Evolutionary conservation across 2,113 vertebrate species (phyloP), one percentile per base, ranked within the genome.

Genomic region (Andinoacara biseriatus): DNA sequence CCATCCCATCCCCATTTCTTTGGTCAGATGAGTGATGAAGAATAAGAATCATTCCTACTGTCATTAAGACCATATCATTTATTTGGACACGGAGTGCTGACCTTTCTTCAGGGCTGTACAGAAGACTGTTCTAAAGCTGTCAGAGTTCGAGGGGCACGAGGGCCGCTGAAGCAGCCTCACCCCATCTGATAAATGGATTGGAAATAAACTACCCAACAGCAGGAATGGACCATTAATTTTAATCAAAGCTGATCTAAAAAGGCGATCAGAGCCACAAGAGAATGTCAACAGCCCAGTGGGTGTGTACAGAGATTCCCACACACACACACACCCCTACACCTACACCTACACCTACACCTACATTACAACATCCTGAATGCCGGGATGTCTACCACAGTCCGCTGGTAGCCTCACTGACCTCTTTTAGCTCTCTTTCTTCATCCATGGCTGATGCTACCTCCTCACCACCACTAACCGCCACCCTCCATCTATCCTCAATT

Each of bases 141-240:
- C 94, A 96, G 95, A 95, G 95, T 95, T 95, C 94, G 93, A 94
- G 94, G 87, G 84, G 93, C 95, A 94, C 85, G 20, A 81, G 95
- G 95, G 95, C 96, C 95, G 91, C 95, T 91, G 95, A 95, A 94
- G 90, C 95, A 91, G 95, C 93, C 94, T 96, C 85, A 87, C 95
- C 96, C 95, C 91, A 93, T 92, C 96, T 97, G 97, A 98, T 97
- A 96, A 97, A 98, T 98, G 97, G 95, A 96, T 97, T 97, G 96
- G 96, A 97, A 97, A 97, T 97, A 96, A 97, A 96, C 96, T 95
- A 95, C 96, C 97, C 96, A 96, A 95, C 95, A 96, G 95, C 96
- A 90, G 96, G 95, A 96, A 98, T 95, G 96, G 97, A 88, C 96
- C 97, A 98, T 99, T 99, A 98, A 99, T 99, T 99, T 97, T 98